phyloP scores from a whole-genome alignment of 2,888 invertebrate genomes.

The Blomia tropicalis region DNA sequence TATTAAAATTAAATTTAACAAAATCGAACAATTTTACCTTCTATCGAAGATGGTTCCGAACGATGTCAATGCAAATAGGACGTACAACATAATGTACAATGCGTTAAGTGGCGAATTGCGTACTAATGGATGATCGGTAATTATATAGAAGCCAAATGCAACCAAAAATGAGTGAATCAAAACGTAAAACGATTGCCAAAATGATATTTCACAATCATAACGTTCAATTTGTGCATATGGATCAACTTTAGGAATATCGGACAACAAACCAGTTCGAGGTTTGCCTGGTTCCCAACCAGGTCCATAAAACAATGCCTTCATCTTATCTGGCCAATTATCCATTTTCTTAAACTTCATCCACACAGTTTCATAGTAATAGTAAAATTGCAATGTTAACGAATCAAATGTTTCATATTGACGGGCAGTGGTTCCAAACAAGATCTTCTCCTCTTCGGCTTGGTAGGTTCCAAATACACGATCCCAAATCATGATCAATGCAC shows the following conservation, averaged over 20 bases:
- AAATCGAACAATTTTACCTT: constrained; percentile 9
- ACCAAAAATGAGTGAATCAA: neutral
- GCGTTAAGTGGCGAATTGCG: constrained; percentile 17
- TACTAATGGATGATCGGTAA: constrained; percentile 20
- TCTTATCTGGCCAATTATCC: constrained; percentile 42
- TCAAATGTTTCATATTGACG: constrained; percentile 61
- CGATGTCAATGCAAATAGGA: constrained; percentile 17
- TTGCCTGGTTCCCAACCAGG: constrained; percentile 74
- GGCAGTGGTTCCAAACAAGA: constrained; percentile 66
- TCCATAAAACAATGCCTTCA: constrained; percentile 59
- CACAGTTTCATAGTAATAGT: constrained; percentile 52
- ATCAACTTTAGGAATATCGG: constrained; percentile 53
- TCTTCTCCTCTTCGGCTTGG: constrained; percentile 56
- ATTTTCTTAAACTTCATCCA: constrained; percentile 45
- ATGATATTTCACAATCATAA: constrained; percentile 10
- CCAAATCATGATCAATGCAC: constrained; percentile 77
- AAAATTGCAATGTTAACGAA: constrained; percentile 49
- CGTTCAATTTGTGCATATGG: constrained; percentile 13
- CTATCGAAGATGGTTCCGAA: constrained; percentile 20
- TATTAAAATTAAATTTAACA: neutral
- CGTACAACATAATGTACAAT: constrained; percentile 14
- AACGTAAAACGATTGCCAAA: constrained; percentile 17
- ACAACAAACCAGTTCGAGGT: constrained; percentile 54
- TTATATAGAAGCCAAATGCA: neutral
- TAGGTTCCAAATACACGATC: constrained; percentile 68